These are phyloP conservation scores for Drosophila diplacantha DNA, from an alignment of 2,888 invertebrate genomes.

Conservation along the genomic window DNA sequence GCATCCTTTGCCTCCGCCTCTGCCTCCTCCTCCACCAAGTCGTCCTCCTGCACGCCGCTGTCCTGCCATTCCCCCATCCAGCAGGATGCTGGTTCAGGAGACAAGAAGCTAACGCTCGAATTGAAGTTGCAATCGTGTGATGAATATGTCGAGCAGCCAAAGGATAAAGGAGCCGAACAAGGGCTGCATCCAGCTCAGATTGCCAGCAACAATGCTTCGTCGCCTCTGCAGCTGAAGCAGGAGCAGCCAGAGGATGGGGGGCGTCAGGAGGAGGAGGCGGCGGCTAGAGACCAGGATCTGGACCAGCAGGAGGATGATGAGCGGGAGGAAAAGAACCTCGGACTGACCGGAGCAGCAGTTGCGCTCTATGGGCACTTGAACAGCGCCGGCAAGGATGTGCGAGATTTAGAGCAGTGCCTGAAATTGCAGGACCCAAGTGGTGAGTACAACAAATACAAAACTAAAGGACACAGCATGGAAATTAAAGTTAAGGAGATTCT, in stretches of 20 bases:
- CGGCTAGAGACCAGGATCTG: constrained; percentile 1
- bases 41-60: constrained; percentile 7
- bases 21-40: constrained; percentile 5
- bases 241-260: constrained; percentile 21
- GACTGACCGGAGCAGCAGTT: constrained; percentile 37
- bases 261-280: constrained; percentile 1
- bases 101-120: constrained; percentile 38
- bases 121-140: constrained; percentile 55
- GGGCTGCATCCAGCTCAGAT: constrained; percentile 36
- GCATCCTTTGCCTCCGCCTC: constrained; percentile 7
- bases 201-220: constrained; percentile 42
- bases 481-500: constrained; percentile 18
- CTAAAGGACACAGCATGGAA: constrained; percentile 10
- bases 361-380: constrained; percentile 50
- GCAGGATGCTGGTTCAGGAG: constrained; percentile 10
- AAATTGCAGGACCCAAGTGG: constrained; percentile 56
- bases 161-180: constrained; percentile 38
- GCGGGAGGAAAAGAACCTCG: constrained; percentile 18
- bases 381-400: constrained; percentile 60
- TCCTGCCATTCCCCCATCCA: constrained; percentile 22
- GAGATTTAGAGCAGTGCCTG: constrained; percentile 55
- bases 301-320: constrained; percentile 12
- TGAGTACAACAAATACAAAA: constrained; percentile 29
- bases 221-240: constrained; percentile 53
- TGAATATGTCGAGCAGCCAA: constrained; percentile 48